Evolutionary conservation across 2,888 invertebrate species (phyloP).

Genomic region (Parnassius glacialis): DNA sequence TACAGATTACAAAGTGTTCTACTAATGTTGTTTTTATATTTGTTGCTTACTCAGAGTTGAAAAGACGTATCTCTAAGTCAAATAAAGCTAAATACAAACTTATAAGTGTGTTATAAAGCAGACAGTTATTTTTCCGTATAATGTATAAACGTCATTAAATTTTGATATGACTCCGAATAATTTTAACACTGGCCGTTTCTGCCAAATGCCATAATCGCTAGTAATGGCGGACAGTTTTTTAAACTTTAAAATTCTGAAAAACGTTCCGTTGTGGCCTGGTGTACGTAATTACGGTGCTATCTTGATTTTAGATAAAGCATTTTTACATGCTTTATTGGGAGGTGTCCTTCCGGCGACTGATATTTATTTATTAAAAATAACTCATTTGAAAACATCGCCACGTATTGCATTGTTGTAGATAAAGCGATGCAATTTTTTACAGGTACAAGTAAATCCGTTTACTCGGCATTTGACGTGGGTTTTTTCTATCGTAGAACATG

Average conservation of each 20-base stretch:
- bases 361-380: conserved; percentile 27
- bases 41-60: conserved; percentile 57
- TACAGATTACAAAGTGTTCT: conserved; percentile 68
- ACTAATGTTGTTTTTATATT: conserved; percentile 71
- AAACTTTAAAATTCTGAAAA: conserved; percentile 46
- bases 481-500: conserved; percentile 5
- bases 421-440: conserved; percentile 13
- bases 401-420: conserved; percentile 18
- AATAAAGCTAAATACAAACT: conserved; percentile 32
- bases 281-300: conserved; percentile 72
- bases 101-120: conserved; percentile 10
- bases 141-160: conserved; percentile 37
- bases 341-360: conserved; percentile 57
- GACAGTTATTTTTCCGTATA: conserved; percentile 23
- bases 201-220: conserved; percentile 68
- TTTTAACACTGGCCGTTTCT: conserved; percentile 59
- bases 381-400: conserved; percentile 11
- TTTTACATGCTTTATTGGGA: conserved; percentile 61
- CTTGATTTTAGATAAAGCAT: conserved; percentile 70
- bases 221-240: conserved; percentile 64
- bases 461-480: conserved; percentile 3
- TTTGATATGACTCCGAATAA: conserved; percentile 43
- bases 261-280: conserved; percentile 59
- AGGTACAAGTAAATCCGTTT: conserved; percentile 23
- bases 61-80: conserved; percentile 37